phyloP scores from a whole-genome alignment of 2,113 vertebrate species.

The Garra rufa region DNA sequence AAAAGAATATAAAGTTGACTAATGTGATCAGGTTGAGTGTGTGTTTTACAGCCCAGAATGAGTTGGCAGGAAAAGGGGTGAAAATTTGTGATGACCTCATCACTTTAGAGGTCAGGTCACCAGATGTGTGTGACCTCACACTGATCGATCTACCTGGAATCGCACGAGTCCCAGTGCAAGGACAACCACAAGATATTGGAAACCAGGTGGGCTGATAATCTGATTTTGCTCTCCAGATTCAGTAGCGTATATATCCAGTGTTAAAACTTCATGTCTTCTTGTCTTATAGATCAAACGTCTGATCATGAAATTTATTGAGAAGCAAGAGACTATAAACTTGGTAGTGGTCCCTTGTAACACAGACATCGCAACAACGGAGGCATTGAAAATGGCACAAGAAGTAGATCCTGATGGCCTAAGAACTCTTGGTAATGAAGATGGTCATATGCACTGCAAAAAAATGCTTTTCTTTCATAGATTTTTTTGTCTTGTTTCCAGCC shows the following conservation, averaged over 20 bases:
- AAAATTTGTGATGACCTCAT: slow-evolving; percentile 76
- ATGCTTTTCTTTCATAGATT: too few relatives aligned
- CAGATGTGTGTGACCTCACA: slow-evolving; percentile 79
- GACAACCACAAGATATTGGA: slow-evolving; percentile 79
- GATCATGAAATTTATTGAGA: slow-evolving; percentile 72
- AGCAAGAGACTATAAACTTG: slow-evolving; percentile 78
- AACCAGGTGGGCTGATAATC: slow-evolving; percentile 67
- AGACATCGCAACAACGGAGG: slow-evolving; percentile 86
- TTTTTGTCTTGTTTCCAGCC: too few relatives aligned
- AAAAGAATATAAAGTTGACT: too few relatives aligned
- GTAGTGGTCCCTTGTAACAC: slow-evolving; percentile 82
- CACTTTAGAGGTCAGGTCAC: slow-evolving; percentile 74
- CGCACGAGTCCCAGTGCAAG: slow-evolving; percentile 76
- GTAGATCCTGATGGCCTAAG: slow-evolving; percentile 76
- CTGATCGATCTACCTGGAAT: slow-evolving; percentile 86
- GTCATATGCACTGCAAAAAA: too few relatives aligned
- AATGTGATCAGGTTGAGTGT: neutral
- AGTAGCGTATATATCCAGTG: neutral
- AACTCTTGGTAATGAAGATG: slow-evolving; percentile 60
- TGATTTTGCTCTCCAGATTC: neutral
- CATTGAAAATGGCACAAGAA: slow-evolving; percentile 82
- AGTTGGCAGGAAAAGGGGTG: slow-evolving; percentile 68
- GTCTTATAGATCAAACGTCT: slow-evolving; percentile 74
- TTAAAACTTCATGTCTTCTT: neutral
- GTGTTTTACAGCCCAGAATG: slow-evolving; percentile 71